Base-by-base conservation (phyloP, 2,113 vertebrate species). In the Polypterus bichir region DNA sequence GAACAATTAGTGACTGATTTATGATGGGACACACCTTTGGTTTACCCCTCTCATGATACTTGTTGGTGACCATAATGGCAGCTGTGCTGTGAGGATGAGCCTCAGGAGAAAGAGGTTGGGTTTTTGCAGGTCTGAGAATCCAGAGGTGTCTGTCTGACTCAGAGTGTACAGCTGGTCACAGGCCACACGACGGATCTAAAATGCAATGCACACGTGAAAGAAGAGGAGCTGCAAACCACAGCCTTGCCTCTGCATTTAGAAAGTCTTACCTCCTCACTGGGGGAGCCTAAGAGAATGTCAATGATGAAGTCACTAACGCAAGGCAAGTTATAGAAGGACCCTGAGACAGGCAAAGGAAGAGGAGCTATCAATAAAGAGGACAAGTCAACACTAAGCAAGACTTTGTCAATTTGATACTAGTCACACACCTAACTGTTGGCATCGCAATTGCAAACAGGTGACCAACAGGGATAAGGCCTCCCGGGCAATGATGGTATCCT, bases 11-110 rank as follows among this genome's bases (percentile, higher is more conserved):
- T 10, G 9, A 46, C 9, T 44, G 4, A 9, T 45, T 11, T 5
- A 48, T 10, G 60, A 10, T 63, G 53, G 7, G 56, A 48, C 65
- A 67, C 71, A 92, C 96, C 96, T 95, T 80, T 97, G 93, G 78
- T 98, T 97, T 77, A 97, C 82, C 49, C 96, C 96, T 74, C 96
- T 92, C 95, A 99, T 97, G 59, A 98, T 89, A 62, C 94, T 97
- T 27, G 96, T 97, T 4, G 96, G 94, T 67, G 93, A 97, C 96
- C 96, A 99, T 11, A 99, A 82, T 0, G 96, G 95, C 68, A 98
- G 88, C 76, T 98, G 96, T 8, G 96, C 93, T 0, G 90, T 90
- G 5, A 99, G 89, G 64, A 99, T 74, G 59, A 97, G 92, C 0
- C 86, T 87, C 3, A 99, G 80, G 47, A 99, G 89, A 78, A 97